A percentile compares a stretch with the other conserved stretches of the same genome.
These are phyloP conservation scores for Larimichthys polyactis DNA, from an alignment of 2,113 vertebrate species.

Conservation along the genomic window DNA sequence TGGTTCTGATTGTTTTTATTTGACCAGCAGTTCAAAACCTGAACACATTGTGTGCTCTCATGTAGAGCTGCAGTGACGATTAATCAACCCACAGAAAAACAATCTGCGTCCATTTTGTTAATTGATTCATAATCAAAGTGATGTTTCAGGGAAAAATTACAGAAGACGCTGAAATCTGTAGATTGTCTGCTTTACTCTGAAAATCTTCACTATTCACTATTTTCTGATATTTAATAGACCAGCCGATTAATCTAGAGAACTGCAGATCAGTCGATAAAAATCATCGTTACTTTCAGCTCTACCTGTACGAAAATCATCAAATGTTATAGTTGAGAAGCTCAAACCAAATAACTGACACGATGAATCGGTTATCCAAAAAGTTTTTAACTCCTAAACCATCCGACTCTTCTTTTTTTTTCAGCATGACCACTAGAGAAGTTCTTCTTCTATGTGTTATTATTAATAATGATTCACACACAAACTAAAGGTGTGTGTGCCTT, in stretches of 20 bases:
- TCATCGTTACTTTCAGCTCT: neutral
- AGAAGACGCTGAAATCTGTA: too few relatives aligned
- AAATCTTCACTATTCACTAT: neutral
- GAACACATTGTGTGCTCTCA: too few relatives aligned
- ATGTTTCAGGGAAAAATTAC: too few relatives aligned
- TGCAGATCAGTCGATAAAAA: too few relatives aligned
- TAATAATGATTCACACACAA: too few relatives aligned
- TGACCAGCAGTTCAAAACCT: neutral
- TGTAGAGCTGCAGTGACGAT: too few relatives aligned
- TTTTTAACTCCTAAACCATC: neutral
- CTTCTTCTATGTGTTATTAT: neutral
- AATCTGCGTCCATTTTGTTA: too few relatives aligned
- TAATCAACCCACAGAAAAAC: too few relatives aligned
- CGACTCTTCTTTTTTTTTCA: neutral
- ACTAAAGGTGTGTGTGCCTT: neutral
- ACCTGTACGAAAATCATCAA: too few relatives aligned
- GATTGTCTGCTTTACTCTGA: too few relatives aligned
- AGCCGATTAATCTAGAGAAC: neutral
- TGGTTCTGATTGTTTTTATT: neutral
- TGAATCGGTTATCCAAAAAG: neutral
- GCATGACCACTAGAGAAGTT: neutral
- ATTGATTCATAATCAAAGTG: too few relatives aligned
- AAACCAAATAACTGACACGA: neutral
- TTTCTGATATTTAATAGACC: neutral
- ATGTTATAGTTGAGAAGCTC: neutral